A percentile compares a stretch with the other conserved stretches of the same genome.
These are phyloP conservation scores for Theonella swinhoei DNA, from an alignment of 37 sponge, comb jelly and placozoan genomes.

Conservation along the genomic window DNA sequence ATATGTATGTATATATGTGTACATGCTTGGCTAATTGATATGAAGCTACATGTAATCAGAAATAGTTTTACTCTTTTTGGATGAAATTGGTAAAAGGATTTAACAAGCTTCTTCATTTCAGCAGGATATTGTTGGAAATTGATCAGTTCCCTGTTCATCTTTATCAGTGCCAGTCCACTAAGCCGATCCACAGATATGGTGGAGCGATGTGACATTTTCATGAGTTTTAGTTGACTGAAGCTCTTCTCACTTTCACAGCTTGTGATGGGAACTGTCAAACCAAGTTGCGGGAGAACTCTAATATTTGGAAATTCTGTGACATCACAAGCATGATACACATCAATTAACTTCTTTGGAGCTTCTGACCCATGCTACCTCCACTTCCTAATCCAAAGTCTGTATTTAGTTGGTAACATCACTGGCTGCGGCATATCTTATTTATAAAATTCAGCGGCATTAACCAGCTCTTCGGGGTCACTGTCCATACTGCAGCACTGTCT, in stretches of 20 bases:
- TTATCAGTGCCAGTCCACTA: conserved; percentile 21
- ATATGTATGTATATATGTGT: no score
- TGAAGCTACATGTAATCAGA: conserved; percentile 13
- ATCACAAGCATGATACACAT: conserved; percentile 33
- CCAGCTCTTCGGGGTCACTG: neutral
- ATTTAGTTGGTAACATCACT: no score
- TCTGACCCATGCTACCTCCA: conserved; percentile 1
- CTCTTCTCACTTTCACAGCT: no score
- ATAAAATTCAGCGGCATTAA: conserved; percentile 6
- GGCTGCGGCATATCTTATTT: no score
- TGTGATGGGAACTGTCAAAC: no score
- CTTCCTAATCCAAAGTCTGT: no score
- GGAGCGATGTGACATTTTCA: no score
- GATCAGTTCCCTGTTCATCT: neutral
- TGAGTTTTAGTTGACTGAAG: no score
- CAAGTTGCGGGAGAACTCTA: conserved; percentile 14
- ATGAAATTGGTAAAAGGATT: conserved; percentile 25
- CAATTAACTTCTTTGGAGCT: conserved; percentile 2
- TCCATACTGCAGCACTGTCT: conserved; percentile 5
- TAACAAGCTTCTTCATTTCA: conserved; percentile 7
- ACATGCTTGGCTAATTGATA: neutral
- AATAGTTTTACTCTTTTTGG: conserved; percentile 41
- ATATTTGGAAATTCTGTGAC: conserved; percentile 23
- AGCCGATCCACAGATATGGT: conserved; percentile 53
- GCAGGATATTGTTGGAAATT: neutral